A percentile compares a stretch with the other conserved stretches of the same genome.
These are phyloP conservation scores for Ophion ellenae DNA, from an alignment of 2,888 invertebrate genomes.

Conservation along the genomic window DNA sequence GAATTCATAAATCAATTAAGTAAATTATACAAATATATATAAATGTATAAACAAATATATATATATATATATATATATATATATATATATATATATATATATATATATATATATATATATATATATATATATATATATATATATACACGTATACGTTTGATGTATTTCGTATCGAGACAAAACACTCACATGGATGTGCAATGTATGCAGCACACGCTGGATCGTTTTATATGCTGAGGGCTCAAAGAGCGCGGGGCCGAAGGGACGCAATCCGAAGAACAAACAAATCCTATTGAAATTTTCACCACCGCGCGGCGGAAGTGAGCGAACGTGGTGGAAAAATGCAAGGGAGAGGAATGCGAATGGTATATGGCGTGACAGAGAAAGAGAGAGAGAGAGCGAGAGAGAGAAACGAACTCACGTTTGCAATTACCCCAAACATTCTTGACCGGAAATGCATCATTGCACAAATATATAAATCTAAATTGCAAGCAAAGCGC, in stretches of 20 bases:
- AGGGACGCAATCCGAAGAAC: slow-evolving; percentile 78
- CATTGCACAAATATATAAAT: not conserved
- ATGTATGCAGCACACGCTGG: slow-evolving; percentile 59
- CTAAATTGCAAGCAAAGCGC: too few relatives aligned
- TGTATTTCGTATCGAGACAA: slow-evolving; percentile 45
- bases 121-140: not conserved
- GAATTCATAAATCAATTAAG: too few relatives aligned
- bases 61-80: not conserved
- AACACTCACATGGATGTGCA: slow-evolving; percentile 2
- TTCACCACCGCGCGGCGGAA: slow-evolving; percentile 72
- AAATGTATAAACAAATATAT: too few relatives aligned
- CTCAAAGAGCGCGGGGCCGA: slow-evolving; percentile 51
- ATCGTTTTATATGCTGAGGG: slow-evolving; percentile 67
- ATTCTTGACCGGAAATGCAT: slow-evolving; percentile 12
- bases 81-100: too few relatives aligned
- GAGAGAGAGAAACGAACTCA: slow-evolving; percentile 22
- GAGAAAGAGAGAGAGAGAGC: not conserved
- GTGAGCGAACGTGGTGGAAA: slow-evolving; percentile 38
- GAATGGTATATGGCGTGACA: not conserved
- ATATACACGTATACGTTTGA: slow-evolving; percentile 21
- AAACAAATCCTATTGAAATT: slow-evolving; percentile 80
- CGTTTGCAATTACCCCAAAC: slow-evolving; percentile 23
- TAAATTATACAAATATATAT: not conserved
- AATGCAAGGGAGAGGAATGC: slow-evolving; percentile 38
- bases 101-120: not conserved